phyloP scores from a whole-genome alignment of 35 echinoderm and acorn worm species.

The Apostichopus californicus region DNA sequence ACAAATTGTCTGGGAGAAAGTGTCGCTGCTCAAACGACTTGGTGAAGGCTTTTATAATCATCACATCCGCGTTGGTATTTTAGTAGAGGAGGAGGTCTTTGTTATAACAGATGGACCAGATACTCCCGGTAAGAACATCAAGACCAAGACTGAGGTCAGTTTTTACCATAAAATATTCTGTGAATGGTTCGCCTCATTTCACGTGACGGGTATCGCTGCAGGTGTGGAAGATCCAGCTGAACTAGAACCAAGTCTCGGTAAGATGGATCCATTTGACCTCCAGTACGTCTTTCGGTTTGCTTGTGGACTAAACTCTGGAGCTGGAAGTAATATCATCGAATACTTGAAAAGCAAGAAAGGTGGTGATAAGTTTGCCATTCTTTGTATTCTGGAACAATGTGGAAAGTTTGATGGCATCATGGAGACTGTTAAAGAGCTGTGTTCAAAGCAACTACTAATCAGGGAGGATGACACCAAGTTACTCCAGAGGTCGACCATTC shows the following conservation, averaged over 20 bases:
- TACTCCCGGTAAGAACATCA: background rate
- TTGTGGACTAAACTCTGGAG: background rate
- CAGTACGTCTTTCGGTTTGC: slow-evolving; percentile 1
- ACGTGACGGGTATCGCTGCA: background rate
- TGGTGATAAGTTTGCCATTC: background rate
- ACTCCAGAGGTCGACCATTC: background rate
- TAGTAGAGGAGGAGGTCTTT: too few species aligned
- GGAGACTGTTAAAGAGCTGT: background rate
- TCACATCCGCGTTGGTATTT: too few species aligned
- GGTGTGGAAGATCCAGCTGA: background rate
- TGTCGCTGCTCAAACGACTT: too few species aligned
- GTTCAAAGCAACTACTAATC: background rate
- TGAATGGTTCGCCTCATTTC: background rate
- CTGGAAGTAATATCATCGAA: slow-evolving; percentile 5
- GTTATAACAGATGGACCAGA: too few species aligned
- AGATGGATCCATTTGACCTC: slow-evolving; percentile 4
- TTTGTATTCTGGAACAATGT: background rate
- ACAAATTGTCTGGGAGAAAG: background rate
- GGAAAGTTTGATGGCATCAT: background rate
- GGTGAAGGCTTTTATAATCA: too few species aligned
- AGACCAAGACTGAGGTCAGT: background rate
- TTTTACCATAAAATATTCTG: slow-evolving; percentile 4
- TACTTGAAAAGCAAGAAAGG: background rate
- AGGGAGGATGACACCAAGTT: background rate
- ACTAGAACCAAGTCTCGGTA: background rate